Evolutionary conservation across 53 echinoderm and acorn worm species (phyloP).

Genomic region (Holothuria scabra): DNA sequence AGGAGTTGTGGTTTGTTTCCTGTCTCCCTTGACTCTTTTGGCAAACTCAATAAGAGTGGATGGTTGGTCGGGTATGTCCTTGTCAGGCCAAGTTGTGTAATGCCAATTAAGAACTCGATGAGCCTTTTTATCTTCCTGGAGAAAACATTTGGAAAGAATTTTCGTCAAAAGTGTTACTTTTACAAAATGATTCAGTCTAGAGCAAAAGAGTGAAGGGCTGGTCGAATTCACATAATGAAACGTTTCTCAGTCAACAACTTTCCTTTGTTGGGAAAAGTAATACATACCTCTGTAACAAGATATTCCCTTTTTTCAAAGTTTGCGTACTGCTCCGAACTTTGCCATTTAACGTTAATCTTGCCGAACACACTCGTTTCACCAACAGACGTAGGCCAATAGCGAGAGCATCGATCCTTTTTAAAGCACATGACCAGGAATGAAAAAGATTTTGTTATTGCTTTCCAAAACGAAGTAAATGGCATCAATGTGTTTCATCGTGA

Average conservation of each 20-base stretch:
- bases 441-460: too few species aligned
- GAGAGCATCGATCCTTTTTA: constrained; percentile 53
- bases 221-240: too few species aligned
- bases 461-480: too few species aligned
- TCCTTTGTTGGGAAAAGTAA: too few species aligned
- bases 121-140: neutral
- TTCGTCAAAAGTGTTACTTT: too few species aligned
- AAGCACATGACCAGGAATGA: too few species aligned
- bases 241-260: too few species aligned
- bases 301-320: neutral
- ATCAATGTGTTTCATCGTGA: too few species aligned
- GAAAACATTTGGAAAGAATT: too few species aligned
- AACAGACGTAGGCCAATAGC: constrained; percentile 47
- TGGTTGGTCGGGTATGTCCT: constrained; percentile 61
- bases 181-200: too few species aligned
- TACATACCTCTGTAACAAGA: neutral
- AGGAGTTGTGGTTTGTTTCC: constrained; percentile 8
- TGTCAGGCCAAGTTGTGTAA: constrained; percentile 71
- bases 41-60: constrained; percentile 61
- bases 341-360: neutral
- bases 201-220: too few species aligned
- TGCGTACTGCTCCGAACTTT: neutral
- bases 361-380: neutral
- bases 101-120: neutral
- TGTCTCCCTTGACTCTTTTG: constrained; percentile 35